phyloP scores from a whole-genome alignment of 2,113 vertebrate species.

The Xenopus borealis region DNA sequence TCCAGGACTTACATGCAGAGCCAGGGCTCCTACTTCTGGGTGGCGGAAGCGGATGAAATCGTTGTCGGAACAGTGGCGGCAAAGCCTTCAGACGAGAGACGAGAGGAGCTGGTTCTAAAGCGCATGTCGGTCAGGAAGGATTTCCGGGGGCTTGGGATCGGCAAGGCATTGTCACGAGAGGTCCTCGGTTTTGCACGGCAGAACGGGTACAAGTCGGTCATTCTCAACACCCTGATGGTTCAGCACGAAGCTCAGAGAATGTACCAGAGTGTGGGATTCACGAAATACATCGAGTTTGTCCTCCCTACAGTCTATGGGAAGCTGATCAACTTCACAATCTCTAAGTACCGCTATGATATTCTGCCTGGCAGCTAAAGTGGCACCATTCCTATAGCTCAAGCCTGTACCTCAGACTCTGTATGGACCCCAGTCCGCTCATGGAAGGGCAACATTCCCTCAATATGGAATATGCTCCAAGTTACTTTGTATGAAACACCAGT shows the following conservation, averaged over 20 bases:
- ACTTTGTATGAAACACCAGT: no score
- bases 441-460: no score
- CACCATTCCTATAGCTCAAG: background rate
- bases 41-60: conserved; percentile 52
- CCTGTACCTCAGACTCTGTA: no score
- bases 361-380: background rate
- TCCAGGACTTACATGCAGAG: conserved; percentile 46
- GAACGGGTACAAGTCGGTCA: conserved; percentile 48
- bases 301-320: conserved; percentile 52
- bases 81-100: conserved; percentile 35
- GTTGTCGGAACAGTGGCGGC: conserved; percentile 57
- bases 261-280: conserved; percentile 53
- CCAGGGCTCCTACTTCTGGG: conserved; percentile 56
- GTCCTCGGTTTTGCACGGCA: conserved; percentile 52
- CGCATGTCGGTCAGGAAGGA: conserved; percentile 53
- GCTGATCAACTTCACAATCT: conserved; percentile 42
- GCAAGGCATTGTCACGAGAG: conserved; percentile 50
- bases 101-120: conserved; percentile 54
- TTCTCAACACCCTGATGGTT: conserved; percentile 60
- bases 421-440: no score
- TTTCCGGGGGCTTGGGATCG: conserved; percentile 56
- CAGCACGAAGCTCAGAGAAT: conserved; percentile 57
- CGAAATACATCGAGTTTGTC: conserved; percentile 44
- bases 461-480: no score
- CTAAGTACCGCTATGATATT: conserved; percentile 44